Evolutionary conservation across 2,888 invertebrate species (phyloP), one percentile per base, ranked within the genome.

Genomic region (Epinotia bilunana): DNA sequence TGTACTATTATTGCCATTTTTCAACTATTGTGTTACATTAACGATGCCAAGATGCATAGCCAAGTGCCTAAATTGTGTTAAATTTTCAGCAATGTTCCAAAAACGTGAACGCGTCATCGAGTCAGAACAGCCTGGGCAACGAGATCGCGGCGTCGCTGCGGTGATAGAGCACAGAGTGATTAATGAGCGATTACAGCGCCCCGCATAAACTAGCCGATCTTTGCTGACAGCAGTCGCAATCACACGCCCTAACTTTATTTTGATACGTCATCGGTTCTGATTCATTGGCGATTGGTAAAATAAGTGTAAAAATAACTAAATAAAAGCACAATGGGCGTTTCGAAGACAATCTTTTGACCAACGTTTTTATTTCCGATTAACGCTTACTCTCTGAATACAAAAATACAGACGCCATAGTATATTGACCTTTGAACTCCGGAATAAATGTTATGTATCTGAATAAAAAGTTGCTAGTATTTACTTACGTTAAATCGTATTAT

Each of bases 91-190:
- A 94, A 88, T 94, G 94, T 84, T 92, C 93, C 80, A 94, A 94
- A 90, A 92, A 89, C 86, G 84, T 91, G 87, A 94, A 93, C 86
- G 88, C 89, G 79, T 92, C 93, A 80, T 92, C 93, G 84, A 93
- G 90, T 86, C 93, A 94, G 86, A 94, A 94, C 90, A 91, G 88
- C 85, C 87, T 94, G 90, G 90, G 91, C 82, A 94, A 94, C 88
- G 94, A 94, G 90, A 93, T 94, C 85, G 89, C 90, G 82, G 90
- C 93, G 75, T 91, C 94, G 82, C 89, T 94, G 84, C 94, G 94
- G 94, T 94, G 94, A 94, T 94, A 94, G 90, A 88, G 87, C 88
- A 89, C 87, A 87, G 85, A 83, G 87, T 90, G 88, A 91, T 90
- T 90, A 89, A 91, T 91, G 88, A 90, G 83, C 88, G 88, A 90